Evolutionary conservation across 2,888 invertebrate species (phyloP), one percentile per base, ranked within the genome.

Genomic region (Leptura quadrifasciata): DNA sequence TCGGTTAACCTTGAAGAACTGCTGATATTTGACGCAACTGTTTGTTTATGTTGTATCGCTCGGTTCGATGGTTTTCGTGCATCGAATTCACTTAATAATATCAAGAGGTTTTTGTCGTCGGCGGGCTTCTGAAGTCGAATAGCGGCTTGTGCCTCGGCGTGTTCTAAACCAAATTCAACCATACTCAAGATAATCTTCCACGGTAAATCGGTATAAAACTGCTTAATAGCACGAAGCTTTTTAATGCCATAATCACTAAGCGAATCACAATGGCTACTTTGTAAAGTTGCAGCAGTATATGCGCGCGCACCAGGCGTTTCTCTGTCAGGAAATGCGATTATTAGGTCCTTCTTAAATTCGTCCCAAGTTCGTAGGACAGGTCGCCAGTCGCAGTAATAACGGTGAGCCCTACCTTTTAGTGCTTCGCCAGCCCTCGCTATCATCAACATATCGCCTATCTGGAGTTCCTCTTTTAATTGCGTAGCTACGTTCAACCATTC

Each of bases 291-390:
- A n/a, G 82, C 82, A 12, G 20, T 68, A 68, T 70, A 79, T 15
- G 82, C 80, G 10, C 81, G 74, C 0, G 78, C 76, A n/a, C 81
- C 81, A 8, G 81, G 80, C 3, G 81, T 82, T 63, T 82, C 80
- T 18, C 74, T 75, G 55, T 81, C 79, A 4, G 80, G 81, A 76
- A 81, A 81, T 10, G 81, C 82, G 18, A 80, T 65, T 21, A 69
- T 77, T 1, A 81, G 67, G 61, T 83, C 81, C 20, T 69, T 63
- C 31, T 76, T 73, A 76, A 83, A 83, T 1, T 79, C 60, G 0
- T 74, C 76, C 80, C 81, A 81, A 9, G 77, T 81, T 58, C 80
- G 72, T 35, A 18, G 63, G 57, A 80, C 20, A 18, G 82, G 81
- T 57, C 79, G 61, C 81, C 81, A 83, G 17, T 77, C 75, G 60